Percentiles rank a stretch among this genome's conserved stretches.
These are phyloP conservation scores for Rhinatrema bivittatum DNA, from an alignment of 2,797 vertebrate genomes.

Conservation along the genomic window DNA sequence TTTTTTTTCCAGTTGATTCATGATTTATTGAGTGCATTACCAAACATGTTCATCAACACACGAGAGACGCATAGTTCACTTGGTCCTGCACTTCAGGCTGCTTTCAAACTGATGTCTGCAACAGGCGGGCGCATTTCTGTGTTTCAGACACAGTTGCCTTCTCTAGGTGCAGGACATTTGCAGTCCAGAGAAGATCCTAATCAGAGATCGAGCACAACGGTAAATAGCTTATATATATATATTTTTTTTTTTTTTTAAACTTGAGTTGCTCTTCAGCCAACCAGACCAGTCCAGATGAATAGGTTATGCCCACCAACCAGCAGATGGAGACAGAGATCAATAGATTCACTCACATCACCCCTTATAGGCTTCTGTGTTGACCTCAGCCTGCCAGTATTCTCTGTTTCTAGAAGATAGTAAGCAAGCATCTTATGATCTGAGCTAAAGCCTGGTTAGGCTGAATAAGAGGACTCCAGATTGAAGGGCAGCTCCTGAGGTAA, in stretches of 20 bases:
- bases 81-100: conserved; percentile 89
- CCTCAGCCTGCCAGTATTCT: too few relatives aligned
- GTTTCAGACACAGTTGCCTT: conserved; percentile 91
- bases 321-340: too few relatives aligned
- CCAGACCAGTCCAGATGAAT: too few relatives aligned
- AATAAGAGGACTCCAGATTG: not conserved
- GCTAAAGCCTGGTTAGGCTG: too few relatives aligned
- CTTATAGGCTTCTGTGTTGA: too few relatives aligned
- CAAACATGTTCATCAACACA: conserved; percentile 82
- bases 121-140: conserved; percentile 89
- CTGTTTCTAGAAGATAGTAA: too few relatives aligned
- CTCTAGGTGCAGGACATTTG: conserved; percentile 77
- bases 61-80: conserved; percentile 89
- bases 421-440: too few relatives aligned
- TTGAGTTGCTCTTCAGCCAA: too few relatives aligned
- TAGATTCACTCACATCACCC: too few relatives aligned
- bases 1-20: conserved; percentile 75
- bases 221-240: conserved; percentile 26
- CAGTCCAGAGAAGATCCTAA: conserved; percentile 93
- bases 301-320: too few relatives aligned
- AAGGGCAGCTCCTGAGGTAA: not conserved
- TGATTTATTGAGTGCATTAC: conserved; percentile 78
- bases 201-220: conserved; percentile 92
- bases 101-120: conserved; percentile 89
- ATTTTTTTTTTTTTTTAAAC: not conserved